Evolutionary conservation across 2,888 invertebrate species (phyloP), one percentile per base, ranked within the genome.

Genomic region (Sphecodes monilicornis): DNA sequence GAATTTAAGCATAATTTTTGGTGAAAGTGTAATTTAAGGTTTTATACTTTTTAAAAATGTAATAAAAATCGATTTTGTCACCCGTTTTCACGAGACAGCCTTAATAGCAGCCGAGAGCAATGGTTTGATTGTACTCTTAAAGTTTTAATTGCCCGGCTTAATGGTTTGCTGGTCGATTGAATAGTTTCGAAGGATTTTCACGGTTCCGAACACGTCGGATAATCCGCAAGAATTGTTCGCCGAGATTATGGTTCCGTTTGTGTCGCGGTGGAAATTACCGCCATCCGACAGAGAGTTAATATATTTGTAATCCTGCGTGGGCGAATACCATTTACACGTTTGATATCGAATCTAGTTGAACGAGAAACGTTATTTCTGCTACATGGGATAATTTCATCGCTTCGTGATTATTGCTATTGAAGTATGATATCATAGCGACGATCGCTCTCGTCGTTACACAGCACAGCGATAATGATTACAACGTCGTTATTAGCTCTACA

Each of bases 401-500:
- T 4, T 11, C n/a, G 66, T 68, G 22, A 68, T 68, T 69, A 26
- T 41, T 41, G 69, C 41, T 6, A 26, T 41, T 22, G 46, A 54
- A 32, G n/a, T 46, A 18, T 11, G 29, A 46, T 69, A 74, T 11
- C 26, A 41, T 13, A 29, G 16, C 54, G 29, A 50, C 29, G 66
- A 57, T 70, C 39, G 57, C 41, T 64, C 71, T 69, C 75, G 69
- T 43, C 46, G 41, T n/a, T 54, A 29, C n/a, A 43, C 32, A 13
- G 54, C 69, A 18, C 60, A 16, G 54, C 76, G 54, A 68, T 73
- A 79, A 78, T 76, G n/a, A 70, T 76, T 76, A 69, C 72, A 85
- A 39, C 43, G 50, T 39, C 57, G 78, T 73, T 68, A 80, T 73
- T 78, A 86, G 80, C 68, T 29, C 5, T 29, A 41, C 8, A 60